Evolutionary conservation across 2,113 vertebrate species (phyloP), one percentile per base, ranked within the genome.

Genomic region (Xenotilapia leptura): DNA sequence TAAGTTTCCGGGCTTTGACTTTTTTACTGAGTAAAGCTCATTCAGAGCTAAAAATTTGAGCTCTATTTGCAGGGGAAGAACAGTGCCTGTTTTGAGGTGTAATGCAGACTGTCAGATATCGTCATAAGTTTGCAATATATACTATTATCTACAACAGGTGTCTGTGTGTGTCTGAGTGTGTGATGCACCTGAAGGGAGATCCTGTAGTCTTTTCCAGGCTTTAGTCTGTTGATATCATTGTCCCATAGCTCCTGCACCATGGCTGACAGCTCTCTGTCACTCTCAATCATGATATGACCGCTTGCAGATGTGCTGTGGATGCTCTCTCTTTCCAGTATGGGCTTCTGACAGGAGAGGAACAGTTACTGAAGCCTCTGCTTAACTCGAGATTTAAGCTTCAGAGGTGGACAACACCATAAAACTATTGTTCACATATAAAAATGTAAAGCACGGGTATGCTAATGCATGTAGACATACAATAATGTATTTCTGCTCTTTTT

Each of bases 191-290:
- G 96, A 83, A 97, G 95, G 56, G 95, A 95, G 88, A 97, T 97
- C 86, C 92, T 93, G 93, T 97, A 97, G 91, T 97, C 97, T n/a
- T 83, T 94, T 49, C 96, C 97, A 45, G 97, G 97, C 49, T 68
- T 85, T 26, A 97, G 95, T 60, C 97, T 92, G 92, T 97, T 97
- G 88, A 94, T 3, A 28, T 97, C 96, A 1, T 94, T 96, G 94
- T 97, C 96, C 96, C 97, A 97, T 5, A 97, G 93, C 54, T 96
- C 89, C 94, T 97, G 96, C 77, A 93, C 95, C 80, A 97, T 95
- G 83, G 94, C 86, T 14, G 95, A 96, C 79, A 97, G 93, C 82
- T 96, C 95, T 83, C 83, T 87, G 85, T 97, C 95, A 21, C 93
- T 93, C 89, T 96, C 96, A 21, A 87, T 96, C 96, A 96, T 97